Percentiles rank a stretch among this genome's conserved stretches.
Evolutionary conservation across 2,888 invertebrate species (phyloP).

Genomic region (Globia sparganii): DNA sequence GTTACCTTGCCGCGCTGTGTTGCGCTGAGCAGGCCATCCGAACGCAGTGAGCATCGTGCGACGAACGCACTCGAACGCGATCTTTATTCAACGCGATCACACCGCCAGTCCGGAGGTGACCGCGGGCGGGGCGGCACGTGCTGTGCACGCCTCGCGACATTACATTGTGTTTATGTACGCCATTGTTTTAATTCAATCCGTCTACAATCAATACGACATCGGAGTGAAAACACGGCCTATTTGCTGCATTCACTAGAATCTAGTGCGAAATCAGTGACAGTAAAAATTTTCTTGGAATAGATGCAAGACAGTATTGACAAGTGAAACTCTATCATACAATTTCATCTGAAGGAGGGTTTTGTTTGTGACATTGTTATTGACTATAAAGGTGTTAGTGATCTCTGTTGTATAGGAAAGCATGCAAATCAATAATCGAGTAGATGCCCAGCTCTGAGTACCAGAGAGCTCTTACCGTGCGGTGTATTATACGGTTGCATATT

Average conservation of each 20-base stretch:
- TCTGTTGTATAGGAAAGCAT: constrained; percentile 82
- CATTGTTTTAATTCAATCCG: constrained; percentile 86
- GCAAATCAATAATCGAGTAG: constrained; percentile 87
- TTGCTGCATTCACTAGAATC: constrained; percentile 69
- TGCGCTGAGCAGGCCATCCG: constrained; percentile 67
- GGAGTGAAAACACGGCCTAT: constrained; percentile 81
- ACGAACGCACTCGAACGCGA: constrained; percentile 85
- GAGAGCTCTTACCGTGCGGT: constrained; percentile 82
- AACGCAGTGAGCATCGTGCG: constrained; percentile 80
- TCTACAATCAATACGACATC: constrained; percentile 85
- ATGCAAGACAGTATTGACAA: constrained; percentile 86
- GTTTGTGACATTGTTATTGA: constrained; percentile 83
- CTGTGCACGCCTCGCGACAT: constrained; percentile 88
- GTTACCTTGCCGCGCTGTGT: constrained; percentile 73
- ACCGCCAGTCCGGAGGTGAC: constrained; percentile 85
- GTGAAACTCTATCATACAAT: constrained; percentile 86
- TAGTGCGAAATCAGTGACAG: constrained; percentile 74
- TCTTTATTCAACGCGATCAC: constrained; percentile 77
- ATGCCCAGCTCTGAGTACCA: constrained; percentile 79
- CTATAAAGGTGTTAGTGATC: constrained; percentile 83
- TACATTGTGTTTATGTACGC: constrained; percentile 86
- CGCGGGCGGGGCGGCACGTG: constrained; percentile 90
- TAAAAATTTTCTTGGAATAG: constrained; percentile 74
- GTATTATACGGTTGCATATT: constrained; percentile 86
- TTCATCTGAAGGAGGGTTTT: constrained; percentile 80